These are phyloP conservation scores for Iphiclides podalirius DNA, from an alignment of 2,888 invertebrate species.

Conservation along the genomic window DNA sequence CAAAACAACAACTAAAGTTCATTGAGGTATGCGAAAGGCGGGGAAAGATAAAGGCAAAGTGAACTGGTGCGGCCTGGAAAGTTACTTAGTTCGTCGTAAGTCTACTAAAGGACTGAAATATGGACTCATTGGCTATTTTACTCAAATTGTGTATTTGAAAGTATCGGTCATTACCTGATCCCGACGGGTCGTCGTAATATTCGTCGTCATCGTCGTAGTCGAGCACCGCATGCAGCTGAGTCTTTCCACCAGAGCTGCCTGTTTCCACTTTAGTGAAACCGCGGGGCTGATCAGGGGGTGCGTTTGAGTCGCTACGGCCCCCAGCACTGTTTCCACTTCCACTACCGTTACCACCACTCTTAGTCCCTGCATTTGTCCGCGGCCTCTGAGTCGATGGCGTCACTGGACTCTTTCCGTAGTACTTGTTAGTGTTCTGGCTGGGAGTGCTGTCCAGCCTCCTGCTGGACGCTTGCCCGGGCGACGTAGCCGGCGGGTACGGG, in stretches of 20 bases:
- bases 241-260: slow-evolving; percentile 79
- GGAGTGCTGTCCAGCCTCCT: slow-evolving; percentile 62
- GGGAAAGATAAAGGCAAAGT: too few species aligned
- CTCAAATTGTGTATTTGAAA: too few species aligned
- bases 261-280: slow-evolving; percentile 83
- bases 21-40: too few species aligned
- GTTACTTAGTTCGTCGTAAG: too few species aligned
- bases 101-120: too few species aligned
- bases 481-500: slow-evolving; percentile 55
- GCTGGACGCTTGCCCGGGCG: slow-evolving; percentile 60
- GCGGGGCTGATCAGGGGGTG: slow-evolving; percentile 78
- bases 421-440: slow-evolving; percentile 63
- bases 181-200: slow-evolving; percentile 83
- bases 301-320: slow-evolving; percentile 40
- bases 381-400: slow-evolving; percentile 45
- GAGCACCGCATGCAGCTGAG: slow-evolving; percentile 85
- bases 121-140: too few species aligned
- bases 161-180: slow-evolving; percentile 70
- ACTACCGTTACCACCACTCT: slow-evolving; percentile 70
- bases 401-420: slow-evolving; percentile 47
- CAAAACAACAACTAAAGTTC: too few species aligned
- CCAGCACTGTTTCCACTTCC: slow-evolving; percentile 39
- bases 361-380: slow-evolving; percentile 57
- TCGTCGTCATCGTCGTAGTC: slow-evolving; percentile 82
- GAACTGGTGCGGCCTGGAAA: too few species aligned